Evolutionary conservation across 2,113 vertebrate species (phyloP), one percentile per base, ranked within the genome.

Genomic region (Poeciliopsis retropinna): DNA sequence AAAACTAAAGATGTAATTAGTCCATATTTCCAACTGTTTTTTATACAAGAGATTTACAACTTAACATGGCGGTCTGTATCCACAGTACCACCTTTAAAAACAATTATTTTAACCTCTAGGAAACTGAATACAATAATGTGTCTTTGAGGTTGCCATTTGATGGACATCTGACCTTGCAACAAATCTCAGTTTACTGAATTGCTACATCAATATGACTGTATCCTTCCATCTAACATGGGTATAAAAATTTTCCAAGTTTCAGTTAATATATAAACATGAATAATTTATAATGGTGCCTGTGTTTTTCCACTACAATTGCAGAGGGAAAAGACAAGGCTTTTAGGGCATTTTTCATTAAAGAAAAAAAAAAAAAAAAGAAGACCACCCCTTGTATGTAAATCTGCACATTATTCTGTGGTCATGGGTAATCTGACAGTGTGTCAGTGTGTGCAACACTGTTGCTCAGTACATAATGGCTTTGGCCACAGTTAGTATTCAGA

Each of bases 401-500:
- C 83, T 91, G 84, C 85, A 89, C 88, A 89, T 91, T 89, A 93
- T 91, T 93, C 91, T 88, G 86, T 83, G 86, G 87, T 91, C 85
- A 91, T 73, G 71, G 76, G 67, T 86, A 90, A 90, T 92, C 87
- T 90, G 92, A 91, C 91, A 89, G 81, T 47, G 88, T 83, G 39
- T 41, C 91, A 89, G 51, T n/a, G 51, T 57, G 51, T 80, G 86
- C 91, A 89, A 86, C 86, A 86, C 87, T 44, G 81, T 79, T 86
- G 70, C 76, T 86, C 72, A 71, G 68, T 85, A 82, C 85, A 89
- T 91, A 87, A 92, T 89, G 72, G 82, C 84, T 79, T 76, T 86
- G 85, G 91, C 84, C 88, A 88, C 85, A 91, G 93, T 94, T 92
- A 93, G 84, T 86, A 92, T 92, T 88, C 89, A 87, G 70, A 81